These are phyloP conservation scores for Andrena fulva DNA, from an alignment of 2,888 invertebrate genomes.

Conservation along the genomic window DNA sequence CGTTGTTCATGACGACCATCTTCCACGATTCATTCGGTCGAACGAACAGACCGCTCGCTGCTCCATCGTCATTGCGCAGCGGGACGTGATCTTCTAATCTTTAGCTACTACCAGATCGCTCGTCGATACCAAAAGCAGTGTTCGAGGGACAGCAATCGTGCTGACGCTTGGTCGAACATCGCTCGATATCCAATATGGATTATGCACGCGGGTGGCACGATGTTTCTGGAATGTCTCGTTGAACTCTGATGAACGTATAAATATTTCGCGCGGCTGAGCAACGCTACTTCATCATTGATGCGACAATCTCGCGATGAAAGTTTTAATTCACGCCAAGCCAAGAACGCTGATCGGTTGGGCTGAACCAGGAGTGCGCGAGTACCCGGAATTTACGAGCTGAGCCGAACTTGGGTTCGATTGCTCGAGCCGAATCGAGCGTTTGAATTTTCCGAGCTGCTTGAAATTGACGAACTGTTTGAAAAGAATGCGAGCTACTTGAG, in stretches of 20 bases:
- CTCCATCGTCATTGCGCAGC: slow-evolving; percentile 34
- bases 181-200: slow-evolving; percentile 66
- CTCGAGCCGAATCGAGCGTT: no score
- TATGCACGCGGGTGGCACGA: slow-evolving; percentile 35
- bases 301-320: no score
- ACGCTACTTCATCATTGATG: no score
- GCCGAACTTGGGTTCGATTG: no score
- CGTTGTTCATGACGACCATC: slow-evolving; percentile 18
- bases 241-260: slow-evolving; percentile 17
- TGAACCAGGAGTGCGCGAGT: no score
- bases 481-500: no score
- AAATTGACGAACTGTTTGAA: no score
- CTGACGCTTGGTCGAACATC: slow-evolving; percentile 48
- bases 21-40: slow-evolving; percentile 25
- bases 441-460: no score
- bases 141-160: slow-evolving; percentile 33
- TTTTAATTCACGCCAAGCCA: no score
- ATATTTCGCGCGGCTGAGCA: slow-evolving; percentile 19
- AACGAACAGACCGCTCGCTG: slow-evolving; percentile 32
- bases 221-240: slow-evolving; percentile 16
- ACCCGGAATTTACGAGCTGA: no score
- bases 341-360: no score
- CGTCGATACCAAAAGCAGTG: slow-evolving; percentile 62
- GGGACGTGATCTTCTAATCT: slow-evolving; percentile 53
- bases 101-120: slow-evolving; percentile 53